Percentiles rank a stretch among this genome's conserved stretches.
phyloP scores from a whole-genome alignment of 2,113 vertebrate species.

The Oenanthe oenanthe region DNA sequence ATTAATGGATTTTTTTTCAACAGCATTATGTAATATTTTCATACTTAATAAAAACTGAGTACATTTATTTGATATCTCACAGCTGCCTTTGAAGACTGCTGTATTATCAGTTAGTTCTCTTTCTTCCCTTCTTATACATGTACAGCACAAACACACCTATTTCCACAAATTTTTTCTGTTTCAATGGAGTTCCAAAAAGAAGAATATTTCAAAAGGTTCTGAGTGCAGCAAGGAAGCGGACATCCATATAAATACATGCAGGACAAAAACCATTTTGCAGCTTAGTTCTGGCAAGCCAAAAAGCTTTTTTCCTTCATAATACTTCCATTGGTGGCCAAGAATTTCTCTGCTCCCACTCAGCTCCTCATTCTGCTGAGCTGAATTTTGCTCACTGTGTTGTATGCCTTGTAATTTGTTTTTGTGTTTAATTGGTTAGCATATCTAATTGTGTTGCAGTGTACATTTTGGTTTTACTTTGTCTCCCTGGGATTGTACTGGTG shows the following conservation, averaged over 20 bases:
- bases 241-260: not conserved
- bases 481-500: not conserved
- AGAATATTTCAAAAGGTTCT: not conserved
- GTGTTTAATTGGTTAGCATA: constrained; percentile 21
- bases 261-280: not conserved
- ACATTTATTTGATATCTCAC: not conserved
- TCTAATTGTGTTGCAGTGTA: constrained; percentile 16
- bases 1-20: not conserved
- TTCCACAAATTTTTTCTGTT: not conserved
- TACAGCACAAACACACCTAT: not conserved
- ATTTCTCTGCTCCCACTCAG: not conserved
- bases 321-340: not conserved
- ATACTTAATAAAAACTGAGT: not conserved
- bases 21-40: not conserved
- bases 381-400: not conserved
- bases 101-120: not conserved
- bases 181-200: not conserved
- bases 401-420: constrained; percentile 16
- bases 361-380: not conserved
- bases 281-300: not conserved
- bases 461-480: not conserved
- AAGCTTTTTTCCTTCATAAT: not conserved
- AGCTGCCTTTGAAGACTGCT: not conserved
- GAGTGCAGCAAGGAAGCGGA: not conserved
- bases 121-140: not conserved